Conservation (phyloP, 2,797 vertebrate species). For the Balearica regulorum region DNA sequence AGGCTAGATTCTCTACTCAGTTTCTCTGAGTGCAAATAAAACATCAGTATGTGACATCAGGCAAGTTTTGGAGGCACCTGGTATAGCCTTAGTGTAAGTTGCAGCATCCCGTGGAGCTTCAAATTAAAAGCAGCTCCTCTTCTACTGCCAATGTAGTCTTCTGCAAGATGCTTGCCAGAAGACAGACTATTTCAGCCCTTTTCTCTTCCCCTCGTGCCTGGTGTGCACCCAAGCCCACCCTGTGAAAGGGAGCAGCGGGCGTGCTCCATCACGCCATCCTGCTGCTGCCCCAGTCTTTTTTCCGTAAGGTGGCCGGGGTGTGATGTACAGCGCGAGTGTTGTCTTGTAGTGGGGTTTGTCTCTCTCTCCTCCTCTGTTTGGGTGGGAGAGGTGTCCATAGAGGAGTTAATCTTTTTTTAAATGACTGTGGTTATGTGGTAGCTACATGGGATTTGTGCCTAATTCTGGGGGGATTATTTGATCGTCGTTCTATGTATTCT, state of each 20-base stretch:
- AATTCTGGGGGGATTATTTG: background rate
- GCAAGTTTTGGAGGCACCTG: background rate
- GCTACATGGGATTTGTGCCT: background rate
- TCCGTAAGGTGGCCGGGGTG: background rate
- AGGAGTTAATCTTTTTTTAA: background rate
- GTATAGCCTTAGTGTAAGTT: background rate
- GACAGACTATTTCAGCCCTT: background rate
- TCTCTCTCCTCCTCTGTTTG: background rate
- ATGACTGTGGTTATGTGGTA: background rate
- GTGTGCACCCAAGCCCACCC: background rate
- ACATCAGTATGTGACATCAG: background rate
- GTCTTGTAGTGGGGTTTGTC: background rate
- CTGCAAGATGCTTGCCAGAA: background rate
- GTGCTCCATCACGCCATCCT: background rate
- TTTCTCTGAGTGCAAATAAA: background rate
- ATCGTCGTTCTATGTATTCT: background rate
- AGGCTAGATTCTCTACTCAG: background rate
- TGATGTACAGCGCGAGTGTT: background rate
- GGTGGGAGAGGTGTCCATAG: background rate
- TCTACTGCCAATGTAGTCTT: background rate
- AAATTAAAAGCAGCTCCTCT: background rate
- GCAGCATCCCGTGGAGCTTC: background rate
- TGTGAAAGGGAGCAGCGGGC: background rate
- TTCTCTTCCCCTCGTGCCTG: background rate
- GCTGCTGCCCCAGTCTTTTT: background rate